phyloP scores from a whole-genome alignment of 2,888 invertebrate genomes.

The Xylota segnis region DNA sequence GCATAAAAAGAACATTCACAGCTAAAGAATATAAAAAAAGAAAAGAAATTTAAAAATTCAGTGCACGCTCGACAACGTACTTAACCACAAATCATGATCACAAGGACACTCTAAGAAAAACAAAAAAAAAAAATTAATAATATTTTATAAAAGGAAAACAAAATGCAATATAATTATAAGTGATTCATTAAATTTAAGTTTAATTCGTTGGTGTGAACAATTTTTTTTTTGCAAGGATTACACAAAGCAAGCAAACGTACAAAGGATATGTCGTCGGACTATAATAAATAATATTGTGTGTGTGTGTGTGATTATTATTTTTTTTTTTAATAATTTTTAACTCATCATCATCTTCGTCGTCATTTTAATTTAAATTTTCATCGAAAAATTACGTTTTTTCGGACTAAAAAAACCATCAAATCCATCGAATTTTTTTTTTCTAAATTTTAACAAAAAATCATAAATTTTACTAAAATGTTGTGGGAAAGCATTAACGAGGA shows the following conservation, averaged over 20 bases:
- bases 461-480: conserved; percentile 80
- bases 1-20: background rate
- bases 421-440: background rate
- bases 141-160: background rate
- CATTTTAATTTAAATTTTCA: conserved; percentile 12
- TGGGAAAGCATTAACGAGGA: conserved; percentile 84
- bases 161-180: conserved; percentile 76
- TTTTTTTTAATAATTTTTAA: conserved; percentile 17
- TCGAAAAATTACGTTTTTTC: conserved; percentile 70
- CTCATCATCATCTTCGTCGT: conserved; percentile 44
- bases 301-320: too few relatives aligned
- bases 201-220: conserved; percentile 51
- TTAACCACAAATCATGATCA: conserved; percentile 72
- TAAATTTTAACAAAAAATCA: conserved; percentile 38
- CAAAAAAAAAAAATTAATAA: conserved; percentile 30
- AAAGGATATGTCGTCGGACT: conserved; percentile 63
- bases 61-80: conserved; percentile 61
- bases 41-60: conserved; percentile 34
- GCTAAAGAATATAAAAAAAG: too few relatives aligned
- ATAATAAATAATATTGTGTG: conserved; percentile 32
- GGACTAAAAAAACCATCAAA: conserved; percentile 19
- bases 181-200: conserved; percentile 56
- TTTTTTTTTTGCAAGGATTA: conserved; percentile 65
- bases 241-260: conserved; percentile 26
- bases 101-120: conserved; percentile 70